Conservation (phyloP, 2,888 invertebrate genomes). For the Resseliella maxima region DNA sequence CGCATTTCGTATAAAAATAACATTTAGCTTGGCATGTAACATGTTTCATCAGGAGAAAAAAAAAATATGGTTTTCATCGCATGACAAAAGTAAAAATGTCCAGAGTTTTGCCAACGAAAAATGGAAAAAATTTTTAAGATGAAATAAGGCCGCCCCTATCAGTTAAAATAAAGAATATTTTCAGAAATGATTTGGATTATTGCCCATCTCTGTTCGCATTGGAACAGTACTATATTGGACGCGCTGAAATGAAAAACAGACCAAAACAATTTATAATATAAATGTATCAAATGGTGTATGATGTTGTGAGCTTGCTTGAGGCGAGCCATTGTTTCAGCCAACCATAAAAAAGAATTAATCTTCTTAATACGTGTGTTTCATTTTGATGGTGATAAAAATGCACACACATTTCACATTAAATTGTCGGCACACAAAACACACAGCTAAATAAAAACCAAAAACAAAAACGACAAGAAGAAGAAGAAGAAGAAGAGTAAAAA, state of each 20-base stretch:
- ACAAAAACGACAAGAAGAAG: neutral
- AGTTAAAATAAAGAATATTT: too few species aligned
- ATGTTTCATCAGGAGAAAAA: neutral
- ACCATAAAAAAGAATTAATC: conserved; percentile 45
- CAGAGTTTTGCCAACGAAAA: neutral
- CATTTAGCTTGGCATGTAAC: neutral
- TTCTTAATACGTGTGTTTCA: conserved; percentile 53
- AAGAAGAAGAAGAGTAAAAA: neutral
- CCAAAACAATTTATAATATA: conserved; percentile 32
- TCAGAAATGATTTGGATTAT: neutral
- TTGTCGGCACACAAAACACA: neutral
- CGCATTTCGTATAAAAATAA: neutral
- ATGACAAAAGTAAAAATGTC: neutral
- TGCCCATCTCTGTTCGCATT: conserved; percentile 1
- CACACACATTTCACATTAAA: conserved; percentile 40
- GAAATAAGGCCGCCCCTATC: too few species aligned
- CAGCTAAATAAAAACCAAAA: neutral
- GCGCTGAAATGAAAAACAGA: conserved; percentile 43
- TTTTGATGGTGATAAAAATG: conserved; percentile 51
- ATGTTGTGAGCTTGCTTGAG: neutral
- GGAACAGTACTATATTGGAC: neutral
- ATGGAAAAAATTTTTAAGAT: neutral
- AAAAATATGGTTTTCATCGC: neutral
- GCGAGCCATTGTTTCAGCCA: conserved; percentile 29
- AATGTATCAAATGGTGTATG: conserved; percentile 49